These are phyloP conservation scores for Rhinogobius similis DNA, from an alignment of 2,113 vertebrate genomes.

Conservation along the genomic window DNA sequence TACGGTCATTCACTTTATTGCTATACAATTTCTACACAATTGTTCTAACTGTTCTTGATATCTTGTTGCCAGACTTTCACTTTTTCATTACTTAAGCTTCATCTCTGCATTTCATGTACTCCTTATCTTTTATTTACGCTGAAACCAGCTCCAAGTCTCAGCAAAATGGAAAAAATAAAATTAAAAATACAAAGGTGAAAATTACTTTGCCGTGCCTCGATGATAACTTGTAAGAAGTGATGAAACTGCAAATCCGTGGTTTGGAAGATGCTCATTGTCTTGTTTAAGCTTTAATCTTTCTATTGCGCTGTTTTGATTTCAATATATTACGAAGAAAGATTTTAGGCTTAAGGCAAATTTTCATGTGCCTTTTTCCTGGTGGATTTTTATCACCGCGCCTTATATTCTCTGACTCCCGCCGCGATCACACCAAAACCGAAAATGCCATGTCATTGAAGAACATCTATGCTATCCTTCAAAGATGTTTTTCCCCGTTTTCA, in stretches of 20 bases:
- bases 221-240: constrained; percentile 11
- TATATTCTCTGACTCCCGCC: constrained; percentile 23
- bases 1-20: neutral
- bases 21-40: neutral
- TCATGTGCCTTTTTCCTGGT: constrained; percentile 18
- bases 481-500: constrained; percentile 38
- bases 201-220: constrained; percentile 7
- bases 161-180: neutral
- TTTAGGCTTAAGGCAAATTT: constrained; percentile 41
- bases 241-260: constrained; percentile 24
- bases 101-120: constrained; percentile 15
- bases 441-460: constrained; percentile 61
- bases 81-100: constrained; percentile 1
- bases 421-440: constrained; percentile 46
- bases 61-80: neutral
- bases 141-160: neutral
- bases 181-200: constrained; percentile 24
- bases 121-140: constrained; percentile 26
- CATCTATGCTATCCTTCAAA: constrained; percentile 52
- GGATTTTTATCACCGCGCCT: constrained; percentile 41
- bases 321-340: constrained; percentile 44
- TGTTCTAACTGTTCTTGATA: neutral
- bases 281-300: constrained; percentile 49
- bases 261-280: constrained; percentile 33
- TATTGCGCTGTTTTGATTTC: constrained; percentile 48